phyloP scores from a whole-genome alignment of 2,797 vertebrate genomes.

The Decapterus maruadsi region DNA sequence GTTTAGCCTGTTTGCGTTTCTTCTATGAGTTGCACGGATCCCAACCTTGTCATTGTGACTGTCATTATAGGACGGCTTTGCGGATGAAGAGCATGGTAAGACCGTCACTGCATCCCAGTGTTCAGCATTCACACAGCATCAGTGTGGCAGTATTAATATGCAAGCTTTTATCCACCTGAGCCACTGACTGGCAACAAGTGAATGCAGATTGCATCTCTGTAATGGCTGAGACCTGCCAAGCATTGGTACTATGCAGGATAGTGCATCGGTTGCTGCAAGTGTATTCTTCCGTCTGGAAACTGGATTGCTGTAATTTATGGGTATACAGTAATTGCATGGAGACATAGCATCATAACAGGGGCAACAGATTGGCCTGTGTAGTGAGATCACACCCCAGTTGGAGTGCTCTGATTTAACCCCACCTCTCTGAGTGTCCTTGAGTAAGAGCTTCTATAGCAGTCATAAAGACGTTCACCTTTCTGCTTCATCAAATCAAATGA shows the following conservation, averaged over 20 bases:
- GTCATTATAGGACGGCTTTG: constrained; percentile 77
- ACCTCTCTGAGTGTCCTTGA: constrained; percentile 33
- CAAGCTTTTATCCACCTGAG: constrained; percentile 30
- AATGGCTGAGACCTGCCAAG: neutral
- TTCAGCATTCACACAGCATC: constrained; percentile 50
- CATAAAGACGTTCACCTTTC: neutral
- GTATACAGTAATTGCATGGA: constrained; percentile 11
- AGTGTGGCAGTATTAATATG: constrained; percentile 37
- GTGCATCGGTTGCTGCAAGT: constrained; percentile 1
- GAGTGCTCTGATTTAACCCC: constrained; percentile 34
- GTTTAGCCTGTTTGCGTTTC: constrained; percentile 20
- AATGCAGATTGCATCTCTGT: constrained; percentile 28
- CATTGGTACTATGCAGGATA: neutral
- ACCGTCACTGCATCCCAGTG: constrained; percentile 52
- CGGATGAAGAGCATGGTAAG: constrained; percentile 78
- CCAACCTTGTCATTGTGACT: constrained; percentile 57
- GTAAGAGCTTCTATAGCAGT: constrained; percentile 8
- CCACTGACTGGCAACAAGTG: constrained; percentile 7
- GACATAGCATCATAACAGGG: constrained; percentile 23
- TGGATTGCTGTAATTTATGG: constrained; percentile 1
- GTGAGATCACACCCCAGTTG: constrained; percentile 59
- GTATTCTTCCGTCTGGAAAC: neutral
- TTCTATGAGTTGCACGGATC: neutral
- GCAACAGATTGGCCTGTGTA: constrained; percentile 50
- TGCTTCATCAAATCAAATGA: constrained; percentile 8